Percentiles rank a stretch among this genome's conserved stretches.
phyloP scores from a whole-genome alignment of 2,113 vertebrate species.

The Capreolus pygargus region DNA sequence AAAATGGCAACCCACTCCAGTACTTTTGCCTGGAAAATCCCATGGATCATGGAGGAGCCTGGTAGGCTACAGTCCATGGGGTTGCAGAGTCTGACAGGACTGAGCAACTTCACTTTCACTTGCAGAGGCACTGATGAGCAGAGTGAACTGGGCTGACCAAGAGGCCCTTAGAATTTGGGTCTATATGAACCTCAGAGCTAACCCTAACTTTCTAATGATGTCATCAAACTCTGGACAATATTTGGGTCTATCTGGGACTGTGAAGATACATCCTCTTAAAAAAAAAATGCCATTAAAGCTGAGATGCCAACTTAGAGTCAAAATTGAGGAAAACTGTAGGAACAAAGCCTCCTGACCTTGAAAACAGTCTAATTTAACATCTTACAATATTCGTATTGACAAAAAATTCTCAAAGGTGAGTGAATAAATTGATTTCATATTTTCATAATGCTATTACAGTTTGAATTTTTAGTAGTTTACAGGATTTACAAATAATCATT shows the following conservation, averaged over 20 bases:
- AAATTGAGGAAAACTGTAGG: background rate
- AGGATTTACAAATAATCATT: background rate
- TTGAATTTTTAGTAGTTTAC: background rate
- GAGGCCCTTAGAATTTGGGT: background rate
- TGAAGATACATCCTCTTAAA: background rate
- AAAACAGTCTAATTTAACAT: background rate
- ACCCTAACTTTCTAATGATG: background rate
- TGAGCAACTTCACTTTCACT: background rate
- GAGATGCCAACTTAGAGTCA: background rate
- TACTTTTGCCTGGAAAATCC: background rate
- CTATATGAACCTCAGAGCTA: background rate
- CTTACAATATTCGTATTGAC: background rate
- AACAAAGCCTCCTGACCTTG: background rate
- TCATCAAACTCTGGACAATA: background rate
- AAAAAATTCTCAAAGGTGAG: background rate
- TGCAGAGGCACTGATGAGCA: background rate
- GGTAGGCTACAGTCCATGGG: background rate
- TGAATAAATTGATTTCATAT: background rate
- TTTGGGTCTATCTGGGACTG: background rate
- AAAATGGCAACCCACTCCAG: background rate
- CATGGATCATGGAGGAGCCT: background rate
- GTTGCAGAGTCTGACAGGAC: background rate
- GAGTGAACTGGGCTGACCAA: background rate
- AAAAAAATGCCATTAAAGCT: background rate
- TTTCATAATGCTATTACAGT: background rate